Base-by-base conservation (phyloP, 2,113 vertebrate species). In the Paradoxurus hermaphroditus region DNA sequence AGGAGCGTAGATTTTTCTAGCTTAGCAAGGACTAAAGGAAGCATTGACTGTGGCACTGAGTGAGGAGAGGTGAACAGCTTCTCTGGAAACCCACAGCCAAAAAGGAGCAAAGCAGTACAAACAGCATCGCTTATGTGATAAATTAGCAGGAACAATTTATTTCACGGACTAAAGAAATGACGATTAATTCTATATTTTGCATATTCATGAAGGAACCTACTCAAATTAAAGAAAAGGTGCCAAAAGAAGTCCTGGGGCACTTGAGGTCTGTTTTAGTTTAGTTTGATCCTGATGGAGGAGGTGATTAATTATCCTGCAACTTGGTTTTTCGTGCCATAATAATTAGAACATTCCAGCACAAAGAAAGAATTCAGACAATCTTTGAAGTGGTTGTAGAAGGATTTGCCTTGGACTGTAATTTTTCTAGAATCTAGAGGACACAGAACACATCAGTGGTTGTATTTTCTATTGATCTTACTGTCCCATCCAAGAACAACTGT, bases 281-380 rank as follows among this genome's bases (percentile, higher is more conserved):
- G 84, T 92, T 29, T 16, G 9, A 44, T 90, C 92, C 62, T 82
- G 13, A 79, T 29, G 11, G 46, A 84, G 70, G 49, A 75, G 41
- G 68, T 92, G 41, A 94, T 97, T 94, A 95, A 97, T 96, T 91
- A 84, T 36, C 9, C 29, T 36, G 18, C 2, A 31, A 53, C 11
- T 75, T 86, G 39, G 10, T 59, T 95, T 97, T 95, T 86, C 63
- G 70, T 73, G 67, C 23, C 62, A 79, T 78, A 41, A n/a, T 92
- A 65, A 96, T 92, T 90, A 90, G 72, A 95, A 73, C 81, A 96
- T 87, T 96, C 56, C 77, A 96, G 79, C 92, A 87, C 86, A 70
- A 93, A 53, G 67, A 94, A 97, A 96, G 18, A 83, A 82, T 91
- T 95, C 73, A 79, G 72, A 63, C 1, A 68, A 10, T 23, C 53